Evolutionary conservation across 2,888 invertebrate species (phyloP).

Genomic region (Archips crataeganus): DNA sequence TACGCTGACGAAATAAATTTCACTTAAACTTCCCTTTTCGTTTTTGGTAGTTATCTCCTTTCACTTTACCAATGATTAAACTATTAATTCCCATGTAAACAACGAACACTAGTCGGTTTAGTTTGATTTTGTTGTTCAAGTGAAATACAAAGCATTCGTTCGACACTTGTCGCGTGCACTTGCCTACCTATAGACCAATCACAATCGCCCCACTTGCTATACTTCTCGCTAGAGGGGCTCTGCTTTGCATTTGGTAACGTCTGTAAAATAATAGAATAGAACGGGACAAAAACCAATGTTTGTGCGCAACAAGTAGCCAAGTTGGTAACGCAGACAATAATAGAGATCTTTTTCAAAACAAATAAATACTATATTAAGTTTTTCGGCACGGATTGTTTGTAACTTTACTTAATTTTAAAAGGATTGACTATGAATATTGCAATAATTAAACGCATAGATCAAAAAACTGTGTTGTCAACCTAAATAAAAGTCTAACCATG

Average conservation of each 20-base stretch:
- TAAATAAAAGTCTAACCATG: neutral
- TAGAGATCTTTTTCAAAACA: neutral
- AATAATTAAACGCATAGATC: slow-evolving; percentile 6
- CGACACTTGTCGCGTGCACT: slow-evolving; percentile 40
- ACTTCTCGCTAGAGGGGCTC: neutral
- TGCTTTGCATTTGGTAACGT: slow-evolving; percentile 11
- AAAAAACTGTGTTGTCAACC: neutral
- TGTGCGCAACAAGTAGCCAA: neutral
- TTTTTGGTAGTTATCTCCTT: slow-evolving; percentile 11
- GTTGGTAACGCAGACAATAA: neutral
- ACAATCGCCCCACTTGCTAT: slow-evolving; percentile 1
- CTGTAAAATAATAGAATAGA: neutral
- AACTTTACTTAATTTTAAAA: too few relatives aligned
- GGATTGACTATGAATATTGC: neutral
- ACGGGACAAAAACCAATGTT: slow-evolving; percentile 14
- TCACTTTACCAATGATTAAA: slow-evolving; percentile 31
- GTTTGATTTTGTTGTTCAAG: slow-evolving; percentile 41
- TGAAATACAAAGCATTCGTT: slow-evolving; percentile 33
- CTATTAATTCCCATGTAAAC: slow-evolving; percentile 22
- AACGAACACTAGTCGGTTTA: slow-evolving; percentile 37
- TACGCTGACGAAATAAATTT: slow-evolving; percentile 26
- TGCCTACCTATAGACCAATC: slow-evolving; percentile 12
- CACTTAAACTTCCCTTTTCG: slow-evolving; percentile 14
- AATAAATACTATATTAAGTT: neutral
- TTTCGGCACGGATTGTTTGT: too few relatives aligned